Base-by-base conservation (phyloP, 2,888 invertebrate species). In the Clusia tigrina region DNA sequence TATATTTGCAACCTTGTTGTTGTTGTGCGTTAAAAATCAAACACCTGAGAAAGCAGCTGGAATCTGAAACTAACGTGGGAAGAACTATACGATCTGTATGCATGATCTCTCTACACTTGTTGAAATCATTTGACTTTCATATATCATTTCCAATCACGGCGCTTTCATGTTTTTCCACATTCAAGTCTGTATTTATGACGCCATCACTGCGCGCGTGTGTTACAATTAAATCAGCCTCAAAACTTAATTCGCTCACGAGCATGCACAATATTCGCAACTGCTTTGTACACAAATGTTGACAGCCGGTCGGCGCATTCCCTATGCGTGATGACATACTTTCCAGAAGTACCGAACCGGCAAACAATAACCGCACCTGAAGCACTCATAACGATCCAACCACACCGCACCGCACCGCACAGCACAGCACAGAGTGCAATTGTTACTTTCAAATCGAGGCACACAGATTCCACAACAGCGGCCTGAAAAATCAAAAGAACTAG, bases 191-290 rank as follows among this genome's bases (percentile, higher is more conserved):
- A n/a, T n/a, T n/a, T n/a, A n/a, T n/a, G n/a, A n/a, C n/a, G n/a
- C n/a, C n/a, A n/a, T n/a, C n/a, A n/a, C n/a, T n/a, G n/a, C n/a
- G n/a, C n/a, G n/a, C n/a, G n/a, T n/a, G n/a, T 32, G 32, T 42
- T 6, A 42, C 42, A 42, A 42, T 42, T 42, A 42, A 42, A 42
- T 42, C n/a, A 42, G n/a, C 42, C 42, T 42, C 42, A 42, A 42
- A 42, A 42, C 42, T 5, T 3, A 42, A 42, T 42, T 42, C 42
- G n/a, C 42, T 10, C 3, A 17, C 42, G n/a, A 42, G 15, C 10
- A 42, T 42, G 42, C n/a, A 42, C 9, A 42, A 9, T 32, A 32
- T 12, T 42, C 15, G 10, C 10, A 15, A 42, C 42, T 3, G n/a
- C 42, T n/a, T n/a, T n/a, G n/a, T 32, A 32, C 32, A 32, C 32